Percentiles rank a stretch among this genome's conserved stretches.
Conservation (phyloP, 2,797 vertebrate species). For the Pyrocephalus nanus region DNA sequence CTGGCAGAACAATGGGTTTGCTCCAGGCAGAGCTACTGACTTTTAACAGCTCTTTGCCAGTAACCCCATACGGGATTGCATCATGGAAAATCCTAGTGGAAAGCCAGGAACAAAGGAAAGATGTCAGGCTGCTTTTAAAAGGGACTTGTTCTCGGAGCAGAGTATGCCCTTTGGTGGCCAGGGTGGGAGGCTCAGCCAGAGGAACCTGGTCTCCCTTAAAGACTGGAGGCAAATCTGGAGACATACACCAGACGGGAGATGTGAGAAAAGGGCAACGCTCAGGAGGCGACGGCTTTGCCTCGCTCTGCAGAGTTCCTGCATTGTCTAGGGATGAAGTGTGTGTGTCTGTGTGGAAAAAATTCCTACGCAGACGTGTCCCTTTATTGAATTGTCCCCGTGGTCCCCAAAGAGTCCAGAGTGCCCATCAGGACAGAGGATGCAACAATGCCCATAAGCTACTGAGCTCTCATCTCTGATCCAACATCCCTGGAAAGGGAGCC, state of each 20-base stretch:
- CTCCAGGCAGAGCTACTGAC: slow-evolving; percentile 69
- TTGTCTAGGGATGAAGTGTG: slow-evolving; percentile 17
- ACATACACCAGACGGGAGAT: slow-evolving; percentile 6
- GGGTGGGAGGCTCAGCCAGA: slow-evolving; percentile 20
- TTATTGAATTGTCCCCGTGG: slow-evolving; percentile 25
- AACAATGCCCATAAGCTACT: slow-evolving; percentile 14
- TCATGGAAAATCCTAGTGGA: slow-evolving; percentile 71
- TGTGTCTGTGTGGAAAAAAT: slow-evolving; percentile 44
- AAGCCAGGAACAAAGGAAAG: slow-evolving; percentile 66
- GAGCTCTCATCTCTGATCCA: slow-evolving; percentile 37
- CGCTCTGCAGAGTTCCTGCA: neutral
- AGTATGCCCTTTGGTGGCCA: slow-evolving; percentile 48
- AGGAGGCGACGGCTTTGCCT: neutral
- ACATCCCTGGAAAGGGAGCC: neutral
- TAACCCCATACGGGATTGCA: slow-evolving; percentile 61
- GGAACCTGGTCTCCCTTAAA: slow-evolving; percentile 35
- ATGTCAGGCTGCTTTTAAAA: slow-evolving; percentile 64
- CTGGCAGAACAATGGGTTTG: slow-evolving; percentile 68
- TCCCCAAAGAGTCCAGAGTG: slow-evolving; percentile 12
- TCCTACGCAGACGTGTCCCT: neutral
- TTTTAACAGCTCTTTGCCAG: slow-evolving; percentile 67
- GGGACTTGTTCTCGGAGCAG: neutral
- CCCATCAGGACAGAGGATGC: neutral
- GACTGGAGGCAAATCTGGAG: slow-evolving; percentile 8
- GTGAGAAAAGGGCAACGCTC: slow-evolving; percentile 1